Base-by-base conservation (phyloP, 2,888 invertebrate species). In the Tachina grossa region DNA sequence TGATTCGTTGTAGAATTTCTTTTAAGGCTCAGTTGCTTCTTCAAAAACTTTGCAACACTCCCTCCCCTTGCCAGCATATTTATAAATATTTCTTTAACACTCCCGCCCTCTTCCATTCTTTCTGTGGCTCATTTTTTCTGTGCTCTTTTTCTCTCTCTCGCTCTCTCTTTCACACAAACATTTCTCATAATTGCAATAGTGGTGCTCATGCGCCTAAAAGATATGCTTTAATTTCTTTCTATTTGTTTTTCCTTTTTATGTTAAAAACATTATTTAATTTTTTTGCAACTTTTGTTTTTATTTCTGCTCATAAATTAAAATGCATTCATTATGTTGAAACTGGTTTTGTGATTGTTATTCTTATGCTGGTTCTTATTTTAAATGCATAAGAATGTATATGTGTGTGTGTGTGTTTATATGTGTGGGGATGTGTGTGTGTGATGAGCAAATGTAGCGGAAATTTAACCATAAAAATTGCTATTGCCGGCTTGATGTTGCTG, bases 361-460 rank as follows among this genome's bases (percentile, higher is more conserved):
- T 63, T 63, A 13, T 43, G 14, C 19, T 31, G 41, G 41, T 41
- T 76, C 65, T 31, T 49, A 47, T 13, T n/a, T 49, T 31, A 5
- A 49, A 49, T 39, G 22, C 63, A n/a, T 72, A 47, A 9, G 16
- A 14, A 16, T 5, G 47, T 11, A 2, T 11, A 13, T 16, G 11
- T 74, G 11, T 43, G 31, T 22, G 31, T 65, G 16, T 22, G 11
- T 49, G 39, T 41, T 9, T 16, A 1, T 41, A n/a, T 19, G 71
- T 61, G 49, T 45, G 31, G n/a, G 16, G 47, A 19, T 14, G 5
- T 74, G 47, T 43, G 22, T 65, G 14, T 63, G 41, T 90, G 89
- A 91, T 91, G 90, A 91, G 89, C 89, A 90, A 89, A 87, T 89
- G 88, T 88, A 85, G 88, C 87, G 87, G 86, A 88, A 88, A 80